Evolutionary conservation across 2,888 invertebrate species (phyloP).

Genomic region (Bimastos eiseni): DNA sequence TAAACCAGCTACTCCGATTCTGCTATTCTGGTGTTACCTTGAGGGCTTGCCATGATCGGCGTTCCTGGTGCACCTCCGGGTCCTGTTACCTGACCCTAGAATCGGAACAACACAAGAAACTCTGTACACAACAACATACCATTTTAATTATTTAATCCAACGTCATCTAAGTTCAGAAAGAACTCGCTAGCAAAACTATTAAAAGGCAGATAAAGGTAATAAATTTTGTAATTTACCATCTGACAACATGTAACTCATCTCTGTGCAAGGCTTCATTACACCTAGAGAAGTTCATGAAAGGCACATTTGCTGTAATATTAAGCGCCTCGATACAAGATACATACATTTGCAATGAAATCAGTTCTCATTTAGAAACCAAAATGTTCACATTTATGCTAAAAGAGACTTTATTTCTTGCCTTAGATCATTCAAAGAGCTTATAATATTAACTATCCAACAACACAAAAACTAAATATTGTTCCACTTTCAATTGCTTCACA

Average conservation of each 20-base stretch:
- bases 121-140: neutral
- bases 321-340: neutral
- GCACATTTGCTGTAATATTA: neutral
- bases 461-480: neutral
- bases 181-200: too few relatives aligned
- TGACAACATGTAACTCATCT: neutral
- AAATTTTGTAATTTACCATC: neutral
- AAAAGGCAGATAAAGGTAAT: too few relatives aligned
- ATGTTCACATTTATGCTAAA: neutral
- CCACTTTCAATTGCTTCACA: neutral
- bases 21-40: conserved; percentile 66
- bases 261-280: neutral
- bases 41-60: conserved; percentile 97
- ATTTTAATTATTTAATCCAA: neutral
- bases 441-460: neutral
- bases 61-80: conserved; percentile 89
- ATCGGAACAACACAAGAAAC: neutral
- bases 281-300: neutral
- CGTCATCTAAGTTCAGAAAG: neutral
- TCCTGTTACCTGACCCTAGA: conserved; percentile 76
- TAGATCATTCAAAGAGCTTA: neutral
- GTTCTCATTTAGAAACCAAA: neutral
- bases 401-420: neutral
- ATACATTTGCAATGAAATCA: neutral
- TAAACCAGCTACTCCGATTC: neutral